Conservation (phyloP, 1,140 invertebrate species). For the Drosophila jambulina region DNA sequence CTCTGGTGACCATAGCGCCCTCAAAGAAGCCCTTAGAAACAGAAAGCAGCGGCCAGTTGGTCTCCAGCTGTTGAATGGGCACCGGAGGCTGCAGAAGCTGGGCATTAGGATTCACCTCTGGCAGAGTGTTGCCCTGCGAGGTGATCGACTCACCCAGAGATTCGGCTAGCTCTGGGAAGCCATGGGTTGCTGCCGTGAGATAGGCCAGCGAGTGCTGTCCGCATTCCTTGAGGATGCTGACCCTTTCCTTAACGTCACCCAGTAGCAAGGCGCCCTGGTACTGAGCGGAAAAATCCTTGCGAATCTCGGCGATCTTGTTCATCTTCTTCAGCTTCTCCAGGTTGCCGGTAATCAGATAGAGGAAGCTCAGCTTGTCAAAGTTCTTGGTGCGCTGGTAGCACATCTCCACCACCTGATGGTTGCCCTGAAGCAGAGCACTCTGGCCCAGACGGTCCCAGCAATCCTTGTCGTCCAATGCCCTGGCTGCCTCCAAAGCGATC, state of each 20-base stretch:
- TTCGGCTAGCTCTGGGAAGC: slow-evolving; percentile 92
- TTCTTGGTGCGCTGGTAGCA: slow-evolving; percentile 99
- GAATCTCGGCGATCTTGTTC: slow-evolving; percentile 99
- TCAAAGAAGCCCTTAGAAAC: slow-evolving; percentile 95
- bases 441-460: slow-evolving; percentile 99
- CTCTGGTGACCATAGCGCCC: slow-evolving; percentile 88
- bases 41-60: slow-evolving; percentile 98
- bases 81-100: slow-evolving; percentile 93
- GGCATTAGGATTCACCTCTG: slow-evolving; percentile 91
- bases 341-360: slow-evolving; percentile 99
- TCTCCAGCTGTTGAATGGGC: slow-evolving; percentile 94
- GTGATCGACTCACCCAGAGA: slow-evolving; percentile 89
- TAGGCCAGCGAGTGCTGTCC: slow-evolving; percentile 93
- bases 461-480: slow-evolving; percentile 95
- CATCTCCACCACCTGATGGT: slow-evolving; percentile 99
- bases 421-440: slow-evolving; percentile 96
- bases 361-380: slow-evolving; percentile 99
- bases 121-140: slow-evolving; percentile 89
- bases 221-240: slow-evolving; percentile 94
- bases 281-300: slow-evolving; percentile 97
- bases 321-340: slow-evolving; percentile 99
- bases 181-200: slow-evolving; percentile 97
- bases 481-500: slow-evolving; percentile 96
- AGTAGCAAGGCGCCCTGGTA: slow-evolving; percentile 97
- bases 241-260: slow-evolving; percentile 96